phyloP scores from a whole-genome alignment of 1,140 invertebrate species.

The Achatina immaculata region DNA sequence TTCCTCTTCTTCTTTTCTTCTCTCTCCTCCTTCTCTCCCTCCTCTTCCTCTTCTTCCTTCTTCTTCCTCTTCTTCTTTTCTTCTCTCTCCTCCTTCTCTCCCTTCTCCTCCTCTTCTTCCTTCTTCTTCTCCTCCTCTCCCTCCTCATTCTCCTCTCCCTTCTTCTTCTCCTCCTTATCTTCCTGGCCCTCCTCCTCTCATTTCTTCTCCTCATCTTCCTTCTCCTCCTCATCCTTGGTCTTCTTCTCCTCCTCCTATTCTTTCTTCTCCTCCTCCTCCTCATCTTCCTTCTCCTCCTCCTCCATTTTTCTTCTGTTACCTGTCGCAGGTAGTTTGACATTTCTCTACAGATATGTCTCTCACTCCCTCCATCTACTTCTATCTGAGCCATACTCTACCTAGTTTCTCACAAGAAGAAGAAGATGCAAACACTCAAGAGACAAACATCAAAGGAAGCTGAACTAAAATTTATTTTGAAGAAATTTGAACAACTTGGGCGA shows the following conservation, averaged over 20 bases:
- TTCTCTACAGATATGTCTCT: no score
- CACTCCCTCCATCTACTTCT: no score
- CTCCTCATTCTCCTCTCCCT: neutral
- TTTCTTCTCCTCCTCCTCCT: neutral
- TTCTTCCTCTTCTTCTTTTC: neutral
- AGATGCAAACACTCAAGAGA: no score
- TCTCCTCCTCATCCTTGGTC: neutral
- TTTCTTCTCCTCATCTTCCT: neutral
- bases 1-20: neutral
- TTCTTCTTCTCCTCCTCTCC: constrained; percentile 17
- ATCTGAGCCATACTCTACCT: no score
- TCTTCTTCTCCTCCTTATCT: neutral
- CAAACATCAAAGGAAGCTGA: no score
- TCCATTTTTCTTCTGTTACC: neutral
- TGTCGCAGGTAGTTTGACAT: no score
- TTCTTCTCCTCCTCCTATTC: neutral
- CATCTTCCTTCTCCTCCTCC: neutral
- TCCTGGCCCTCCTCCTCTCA: neutral
- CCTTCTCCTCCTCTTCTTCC: neutral
- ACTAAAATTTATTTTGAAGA: no score
- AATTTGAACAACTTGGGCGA: no score
- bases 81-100: neutral
- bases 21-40: neutral
- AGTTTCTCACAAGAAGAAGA: no score
- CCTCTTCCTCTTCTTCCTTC: neutral